Percentiles rank a stretch among this genome's conserved stretches.
These are phyloP conservation scores for Tinamus guttatus DNA, from an alignment of 2,113 vertebrate genomes.

Conservation along the genomic window DNA sequence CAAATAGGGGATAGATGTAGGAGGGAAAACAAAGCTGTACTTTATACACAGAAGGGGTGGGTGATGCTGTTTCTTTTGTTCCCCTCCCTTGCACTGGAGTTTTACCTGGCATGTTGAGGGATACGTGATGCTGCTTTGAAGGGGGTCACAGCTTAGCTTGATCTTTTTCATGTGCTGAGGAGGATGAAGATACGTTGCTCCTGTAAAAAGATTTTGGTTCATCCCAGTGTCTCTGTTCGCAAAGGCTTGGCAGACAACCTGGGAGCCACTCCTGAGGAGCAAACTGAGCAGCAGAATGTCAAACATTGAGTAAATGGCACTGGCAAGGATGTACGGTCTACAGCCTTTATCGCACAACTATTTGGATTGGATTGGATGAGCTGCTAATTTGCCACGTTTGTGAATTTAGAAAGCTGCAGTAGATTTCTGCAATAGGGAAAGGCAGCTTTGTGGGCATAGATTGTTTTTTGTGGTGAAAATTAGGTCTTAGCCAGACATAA, in stretches of 20 bases:
- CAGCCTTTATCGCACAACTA: not conserved
- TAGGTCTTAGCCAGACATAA: not conserved
- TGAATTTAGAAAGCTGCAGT: not conserved
- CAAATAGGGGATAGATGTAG: not conserved
- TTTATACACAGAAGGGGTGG: not conserved
- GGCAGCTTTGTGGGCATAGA: not conserved
- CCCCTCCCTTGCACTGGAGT: not conserved
- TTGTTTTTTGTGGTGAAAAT: slow-evolving; percentile 28
- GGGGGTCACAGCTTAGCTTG: not conserved
- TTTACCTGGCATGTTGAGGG: not conserved
- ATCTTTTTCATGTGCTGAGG: not conserved
- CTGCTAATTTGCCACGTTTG: not conserved
- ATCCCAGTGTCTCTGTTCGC: not conserved
- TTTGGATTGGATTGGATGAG: not conserved
- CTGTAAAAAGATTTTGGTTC: not conserved
- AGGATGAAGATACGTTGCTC: not conserved
- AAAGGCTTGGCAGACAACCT: not conserved
- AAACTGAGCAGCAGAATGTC: not conserved
- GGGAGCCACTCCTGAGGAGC: not conserved
- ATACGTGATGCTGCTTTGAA: not conserved
- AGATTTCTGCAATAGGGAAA: not conserved
- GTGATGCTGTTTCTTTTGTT: not conserved
- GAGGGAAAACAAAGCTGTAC: not conserved
- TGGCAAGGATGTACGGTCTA: not conserved
- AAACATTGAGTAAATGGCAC: not conserved